Conservation (phyloP, 2,888 invertebrate species). For the Caenorhabditis becei region DNA sequence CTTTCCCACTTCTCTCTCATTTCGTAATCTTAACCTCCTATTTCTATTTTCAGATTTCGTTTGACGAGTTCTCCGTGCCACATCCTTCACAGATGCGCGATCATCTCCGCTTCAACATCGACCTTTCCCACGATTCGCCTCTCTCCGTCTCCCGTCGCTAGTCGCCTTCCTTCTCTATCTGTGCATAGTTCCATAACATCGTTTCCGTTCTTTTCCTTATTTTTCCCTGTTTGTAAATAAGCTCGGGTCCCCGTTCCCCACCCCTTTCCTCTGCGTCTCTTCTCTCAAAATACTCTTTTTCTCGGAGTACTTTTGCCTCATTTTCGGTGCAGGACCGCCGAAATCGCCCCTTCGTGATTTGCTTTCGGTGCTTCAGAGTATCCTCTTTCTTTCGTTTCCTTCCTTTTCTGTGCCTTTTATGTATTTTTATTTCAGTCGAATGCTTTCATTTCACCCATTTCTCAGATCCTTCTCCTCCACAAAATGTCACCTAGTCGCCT, state of each 20-base stretch:
- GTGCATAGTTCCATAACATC: conserved; percentile 34
- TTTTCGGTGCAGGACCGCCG: conserved; percentile 56
- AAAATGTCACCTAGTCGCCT: conserved; percentile 47
- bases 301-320: conserved; percentile 42
- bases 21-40: neutral
- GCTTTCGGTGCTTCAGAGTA: conserved; percentile 57
- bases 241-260: conserved; percentile 43
- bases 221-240: conserved; percentile 64
- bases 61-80: conserved; percentile 52
- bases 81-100: conserved; percentile 65
- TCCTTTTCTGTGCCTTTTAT: conserved; percentile 46
- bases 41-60: conserved; percentile 50
- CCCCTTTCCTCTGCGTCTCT: conserved; percentile 7
- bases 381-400: conserved; percentile 14
- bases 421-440: conserved; percentile 47
- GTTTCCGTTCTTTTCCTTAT: conserved; percentile 21
- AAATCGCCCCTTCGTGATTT: conserved; percentile 53
- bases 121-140: conserved; percentile 65
- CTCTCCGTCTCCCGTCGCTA: conserved; percentile 66
- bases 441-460: conserved; percentile 55
- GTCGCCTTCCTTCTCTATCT: conserved; percentile 7
- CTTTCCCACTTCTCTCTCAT: neutral
- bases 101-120: conserved; percentile 68
- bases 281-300: conserved; percentile 39
- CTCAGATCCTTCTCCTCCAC: conserved; percentile 36